Base-by-base conservation (phyloP, 2,797 vertebrate genomes). In the Crax fasciolata region DNA sequence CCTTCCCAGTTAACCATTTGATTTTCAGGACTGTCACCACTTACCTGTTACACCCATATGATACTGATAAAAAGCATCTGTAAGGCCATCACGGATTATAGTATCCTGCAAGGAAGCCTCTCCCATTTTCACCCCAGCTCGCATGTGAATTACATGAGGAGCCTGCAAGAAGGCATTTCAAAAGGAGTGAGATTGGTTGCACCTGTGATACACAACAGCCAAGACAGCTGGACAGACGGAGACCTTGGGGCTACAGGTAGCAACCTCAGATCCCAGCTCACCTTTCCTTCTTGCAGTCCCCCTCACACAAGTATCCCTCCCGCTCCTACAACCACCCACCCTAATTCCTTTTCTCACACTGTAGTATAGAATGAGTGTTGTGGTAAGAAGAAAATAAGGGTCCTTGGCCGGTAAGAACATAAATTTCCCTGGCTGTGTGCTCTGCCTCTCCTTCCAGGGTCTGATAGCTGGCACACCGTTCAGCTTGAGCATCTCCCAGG, bases 41-140 rank as follows among this genome's bases (percentile, higher is more conserved):
- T 96, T 92, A 99, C 99, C 99, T 87, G 99, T 99, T 73, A 99
- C 95, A 82, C 99, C 99, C 99, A 99, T 99, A 92, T 99, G 99
- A 90, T 98, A 99, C 65, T 96, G 94, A 68, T 99, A 98, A 96
- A 99, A 99, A 10, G 99, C 99, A 55, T 99, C 99, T 1, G 98
- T 99, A 51, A 99, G 98, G 44, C 99, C 99, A 30, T 99, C 99
- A 3, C 97, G 96, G 81, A 99, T 97, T 61, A 99, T 97, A 19
- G 98, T 99, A 95, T 99, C 99, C 79, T 98, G 97, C 71, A 99
- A 97, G 1, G 98, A 93, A 58, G 97, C 97, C 41, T 99, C 99
- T 9, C 99, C 99, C 97, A 99, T 98, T 97, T 96, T 99, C 43
- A 99, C 90, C 9, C 99, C 99, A 38, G 98, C 83, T 96, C 99